Base-by-base conservation (phyloP, 2,113 vertebrate species). In the Rhinoptilus africanus region DNA sequence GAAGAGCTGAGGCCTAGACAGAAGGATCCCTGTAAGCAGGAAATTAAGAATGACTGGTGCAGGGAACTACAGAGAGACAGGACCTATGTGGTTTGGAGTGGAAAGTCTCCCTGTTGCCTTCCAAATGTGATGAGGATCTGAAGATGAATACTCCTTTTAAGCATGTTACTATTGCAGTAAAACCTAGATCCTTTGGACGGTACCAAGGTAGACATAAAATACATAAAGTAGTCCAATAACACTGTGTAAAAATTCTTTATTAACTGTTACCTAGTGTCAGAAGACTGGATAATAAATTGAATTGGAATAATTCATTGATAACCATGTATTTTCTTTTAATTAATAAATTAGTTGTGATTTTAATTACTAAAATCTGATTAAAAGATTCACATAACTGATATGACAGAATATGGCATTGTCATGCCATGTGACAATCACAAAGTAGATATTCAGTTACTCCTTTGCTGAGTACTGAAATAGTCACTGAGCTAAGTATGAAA, bases 21-120 rank as follows among this genome's bases (percentile, higher is more conserved):
- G 73, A 94, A 93, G 57, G 80, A 93, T 56, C 39, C 16, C 69
- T 37, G 34, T 91, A 87, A 94, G 73, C 51, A 94, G 91, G 84
- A 96, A 94, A 96, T 94, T 81, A 94, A 96, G 39, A 87, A 66
- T 68, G 76, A 68, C 73, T 95, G 84, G 24, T 71, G 43, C 45
- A 81, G 8, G 9, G 39, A 91, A 91, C 75, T 92, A 77, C 50
- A 93, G 67, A 94, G 64, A 91, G 56, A 80, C 35, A 37, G 21
- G 54, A 91, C 71, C 64, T 53, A 75, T 68, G 43, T 87, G 87
- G 69, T 51, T 92, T 72, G 41, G n/a, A 91, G 60, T 3, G 2
- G 30, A 86, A 91, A 81, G 51, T 35, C 51, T 69, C 69, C 88
- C 67, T 86, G 27, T 51, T 89, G 84, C 48, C 54, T 64, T 82